Evolutionary conservation across 1,140 invertebrate genomes (phyloP).

Genomic region (Mycetomoellerius zeteki): DNA sequence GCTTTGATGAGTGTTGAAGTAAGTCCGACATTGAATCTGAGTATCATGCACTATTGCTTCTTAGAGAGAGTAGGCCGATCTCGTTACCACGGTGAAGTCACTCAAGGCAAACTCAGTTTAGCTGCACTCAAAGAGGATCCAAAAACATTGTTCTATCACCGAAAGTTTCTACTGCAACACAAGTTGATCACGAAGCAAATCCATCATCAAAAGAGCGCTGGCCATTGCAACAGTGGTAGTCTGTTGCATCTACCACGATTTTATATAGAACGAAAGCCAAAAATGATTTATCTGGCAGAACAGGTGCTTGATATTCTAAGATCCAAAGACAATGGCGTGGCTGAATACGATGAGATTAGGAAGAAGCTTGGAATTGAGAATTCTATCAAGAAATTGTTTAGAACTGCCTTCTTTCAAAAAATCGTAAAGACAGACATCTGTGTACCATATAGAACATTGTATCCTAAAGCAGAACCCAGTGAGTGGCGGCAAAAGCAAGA

Average conservation of each 20-base stretch:
- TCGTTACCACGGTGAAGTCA: conserved; percentile 91
- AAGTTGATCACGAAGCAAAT: conserved; percentile 90
- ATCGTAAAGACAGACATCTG: conserved; percentile 85
- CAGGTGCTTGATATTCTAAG: conserved; percentile 88
- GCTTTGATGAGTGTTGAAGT: conserved; percentile 87
- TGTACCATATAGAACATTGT: conserved; percentile 88
- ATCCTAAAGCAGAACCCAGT: conserved; percentile 87
- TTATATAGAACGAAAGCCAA: conserved; percentile 88
- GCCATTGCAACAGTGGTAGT: conserved; percentile 85
- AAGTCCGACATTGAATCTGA: conserved; percentile 88
- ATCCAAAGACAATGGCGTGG: conserved; percentile 86
- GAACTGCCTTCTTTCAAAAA: conserved; percentile 85
- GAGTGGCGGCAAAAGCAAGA: conserved; percentile 88
- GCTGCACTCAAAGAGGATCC: conserved; percentile 87
- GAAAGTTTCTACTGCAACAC: conserved; percentile 88
- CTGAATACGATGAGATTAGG: conserved; percentile 87
- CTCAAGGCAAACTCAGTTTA: conserved; percentile 89
- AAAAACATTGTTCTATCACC: conserved; percentile 90
- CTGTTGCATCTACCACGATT: conserved; percentile 89
- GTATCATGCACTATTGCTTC: conserved; percentile 90
- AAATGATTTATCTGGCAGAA: conserved; percentile 87
- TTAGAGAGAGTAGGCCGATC: conserved; percentile 93
- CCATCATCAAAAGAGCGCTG: conserved; percentile 83
- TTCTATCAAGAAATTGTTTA: conserved; percentile 87
- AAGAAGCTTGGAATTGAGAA: conserved; percentile 84